Base-by-base conservation (phyloP, 2,113 vertebrate species). In the Gnathonemus longibarbis region DNA sequence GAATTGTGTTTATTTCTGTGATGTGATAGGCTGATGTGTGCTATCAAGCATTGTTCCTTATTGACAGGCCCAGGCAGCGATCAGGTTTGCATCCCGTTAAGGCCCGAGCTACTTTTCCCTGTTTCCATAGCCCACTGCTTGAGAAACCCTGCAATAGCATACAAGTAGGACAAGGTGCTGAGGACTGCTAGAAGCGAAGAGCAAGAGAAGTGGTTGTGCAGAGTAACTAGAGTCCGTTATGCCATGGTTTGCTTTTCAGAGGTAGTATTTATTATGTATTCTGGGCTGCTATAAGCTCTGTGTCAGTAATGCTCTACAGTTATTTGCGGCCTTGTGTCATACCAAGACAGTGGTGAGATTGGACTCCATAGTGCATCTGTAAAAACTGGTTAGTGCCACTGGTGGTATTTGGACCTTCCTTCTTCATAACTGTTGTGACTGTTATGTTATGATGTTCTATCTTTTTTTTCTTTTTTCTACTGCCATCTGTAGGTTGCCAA, bases 401-500 rank as follows among this genome's bases (percentile, higher is more conserved):
- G 58, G 24, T 62, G 24, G 8, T n/a, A 27, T 62, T 74, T 35
- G 70, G 31, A 74, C 31, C 4, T 74, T 74, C 70, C 15, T 31
- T 39, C 70, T 17, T 77, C 8, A 5, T 77, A 11, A 77, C 31
- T 0, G 4, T 77, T 24, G 3, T 84, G 21, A 24, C 83, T 46
- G 58, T 66, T 27, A n/a, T 27, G 7, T 84, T 9, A 48, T 84
- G 45, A 48, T 48, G 15, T 42, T 10, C 45, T 45, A 62, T n/a
- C 53, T 21, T 62, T 62, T n/a, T 24, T 27, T 66, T 27, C 6
- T n/a, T 31, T 90, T 10, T 90, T 90, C 66, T 91, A 24, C 90
- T 0, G 35, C 17, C 19, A 45, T 19, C 89, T 92, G 8, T 4
- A 99, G 98, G 98, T 99, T 95, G 98, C 98, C 88, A 99, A 99